These are phyloP conservation scores for Mimumesa dahlbomi DNA, from an alignment of 2,888 invertebrate genomes.

Conservation along the genomic window DNA sequence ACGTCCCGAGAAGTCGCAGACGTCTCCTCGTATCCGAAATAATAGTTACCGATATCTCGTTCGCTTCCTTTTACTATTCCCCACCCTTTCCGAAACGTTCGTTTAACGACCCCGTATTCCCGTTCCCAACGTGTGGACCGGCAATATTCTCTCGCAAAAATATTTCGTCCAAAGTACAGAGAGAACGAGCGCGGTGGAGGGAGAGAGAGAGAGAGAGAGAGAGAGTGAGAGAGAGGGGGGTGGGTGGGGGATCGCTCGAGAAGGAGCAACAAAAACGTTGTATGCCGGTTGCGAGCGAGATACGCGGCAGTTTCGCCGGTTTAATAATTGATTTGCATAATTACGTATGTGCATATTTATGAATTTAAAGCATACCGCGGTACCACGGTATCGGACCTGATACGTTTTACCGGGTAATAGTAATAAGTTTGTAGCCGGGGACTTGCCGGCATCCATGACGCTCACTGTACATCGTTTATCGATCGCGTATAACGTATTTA, in stretches of 20 bases:
- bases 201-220: no score
- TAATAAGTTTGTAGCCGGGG: slow-evolving; percentile 58
- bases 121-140: no score
- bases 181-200: slow-evolving; percentile 21
- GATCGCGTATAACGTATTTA: slow-evolving; percentile 64
- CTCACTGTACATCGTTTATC: slow-evolving; percentile 57
- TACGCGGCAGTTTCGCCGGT: slow-evolving; percentile 53
- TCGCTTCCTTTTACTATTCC: slow-evolving; percentile 7
- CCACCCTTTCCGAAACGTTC: background rate
- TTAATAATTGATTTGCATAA: slow-evolving; percentile 66
- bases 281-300: slow-evolving; percentile 55
- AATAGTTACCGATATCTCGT: slow-evolving; percentile 6
- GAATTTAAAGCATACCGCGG: slow-evolving; percentile 61
- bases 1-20: no score
- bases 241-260: slow-evolving; percentile 8
- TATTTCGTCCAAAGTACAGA: no score
- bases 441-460: slow-evolving; percentile 50
- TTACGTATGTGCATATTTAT: slow-evolving; percentile 65
- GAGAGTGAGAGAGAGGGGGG: slow-evolving; percentile 17
- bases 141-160: no score
- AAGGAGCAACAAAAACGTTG: slow-evolving; percentile 44
- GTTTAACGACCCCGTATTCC: no score
- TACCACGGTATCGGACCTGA: slow-evolving; percentile 51
- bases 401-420: slow-evolving; percentile 61
- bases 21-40: no score